These are phyloP conservation scores for Marmota monax DNA, from an alignment of 2,113 vertebrate species.

Conservation along the genomic window DNA sequence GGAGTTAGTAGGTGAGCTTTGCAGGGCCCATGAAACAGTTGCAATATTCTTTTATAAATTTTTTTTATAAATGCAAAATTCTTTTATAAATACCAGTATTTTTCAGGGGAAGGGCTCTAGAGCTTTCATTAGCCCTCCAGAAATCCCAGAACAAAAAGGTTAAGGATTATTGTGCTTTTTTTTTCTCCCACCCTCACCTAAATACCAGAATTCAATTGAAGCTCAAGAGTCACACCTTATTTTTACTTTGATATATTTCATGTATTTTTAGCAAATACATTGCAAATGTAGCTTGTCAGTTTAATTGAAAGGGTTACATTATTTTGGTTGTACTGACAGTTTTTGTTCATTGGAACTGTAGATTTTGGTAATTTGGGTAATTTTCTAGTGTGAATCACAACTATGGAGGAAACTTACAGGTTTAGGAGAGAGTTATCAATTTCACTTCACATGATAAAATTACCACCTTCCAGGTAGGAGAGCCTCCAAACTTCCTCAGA, in stretches of 20 bases:
- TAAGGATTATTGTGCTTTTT: not conserved
- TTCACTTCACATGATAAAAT: conserved; percentile 27
- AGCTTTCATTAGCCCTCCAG: not conserved
- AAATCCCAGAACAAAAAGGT: conserved; percentile 32
- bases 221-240: conserved; percentile 45
- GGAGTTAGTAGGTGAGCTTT: not conserved
- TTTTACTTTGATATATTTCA: conserved; percentile 69
- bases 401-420: conserved; percentile 39
- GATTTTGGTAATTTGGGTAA: conserved; percentile 70
- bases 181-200: not conserved
- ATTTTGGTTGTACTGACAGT: conserved; percentile 71
- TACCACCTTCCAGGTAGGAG: not conserved
- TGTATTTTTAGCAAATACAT: conserved; percentile 74
- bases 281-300: conserved; percentile 67
- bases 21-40: not conserved
- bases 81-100: conserved; percentile 2
- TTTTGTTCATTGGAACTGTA: conserved; percentile 69
- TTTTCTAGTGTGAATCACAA: conserved; percentile 69
- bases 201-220: conserved; percentile 16
- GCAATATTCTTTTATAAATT: not conserved
- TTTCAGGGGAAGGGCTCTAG: not conserved
- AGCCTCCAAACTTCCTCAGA: not conserved
- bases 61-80: not conserved
- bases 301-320: conserved; percentile 74
- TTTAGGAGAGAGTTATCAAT: conserved; percentile 55